Evolutionary conservation across 2,113 vertebrate genomes (phyloP), one percentile per base, ranked within the genome.

Genomic region (Andinoacara biseriatus): DNA sequence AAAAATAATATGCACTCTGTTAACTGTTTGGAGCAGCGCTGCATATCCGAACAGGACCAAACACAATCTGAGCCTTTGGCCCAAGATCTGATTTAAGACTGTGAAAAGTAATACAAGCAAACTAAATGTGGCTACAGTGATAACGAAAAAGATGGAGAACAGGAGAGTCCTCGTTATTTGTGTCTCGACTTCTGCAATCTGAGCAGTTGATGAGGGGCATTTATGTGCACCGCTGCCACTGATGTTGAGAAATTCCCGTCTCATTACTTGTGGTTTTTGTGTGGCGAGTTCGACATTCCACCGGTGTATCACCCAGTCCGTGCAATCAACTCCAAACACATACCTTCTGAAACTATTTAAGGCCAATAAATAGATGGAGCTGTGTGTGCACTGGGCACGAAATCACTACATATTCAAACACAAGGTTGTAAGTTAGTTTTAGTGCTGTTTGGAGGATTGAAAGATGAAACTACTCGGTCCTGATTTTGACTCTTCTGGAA

Each of bases 191-290:
- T 62, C 13, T 62, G 33, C 2, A 38, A 8, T 62, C 60, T 38
- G 60, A 38, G 74, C 57, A 40, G 65, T 14, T 80, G 58, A 82
- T 76, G 35, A 17, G 26, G 46, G 59, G 9, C 18, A 62, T 35
- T 62, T n/a, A 31, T n/a, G 60, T 35, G 18, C 5, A 1, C 46
- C 35, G 10, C 69, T 78, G 58, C 49, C 65, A 49, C 17, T 77
- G 18, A 83, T 74, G 52, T 58, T 18, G 18, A 4, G 2, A 40
- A n/a, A 88, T 83, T 86, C 79, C 59, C 60, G 40, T 81, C 24
- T 78, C 49, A 49, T 24, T 81, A 60, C 43, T 65, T 77, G 69
- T 67, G 63, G 20, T 7, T 82, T 86, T 81, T 79, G 60, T 35
- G 22, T 2, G 29, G 65, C 7, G 58, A 33, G 29, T 77, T 74